Percentiles rank a stretch among this genome's conserved stretches.
Evolutionary conservation across 1,140 invertebrate genomes (phyloP).

Genomic region (Drosophila biarmipes): DNA sequence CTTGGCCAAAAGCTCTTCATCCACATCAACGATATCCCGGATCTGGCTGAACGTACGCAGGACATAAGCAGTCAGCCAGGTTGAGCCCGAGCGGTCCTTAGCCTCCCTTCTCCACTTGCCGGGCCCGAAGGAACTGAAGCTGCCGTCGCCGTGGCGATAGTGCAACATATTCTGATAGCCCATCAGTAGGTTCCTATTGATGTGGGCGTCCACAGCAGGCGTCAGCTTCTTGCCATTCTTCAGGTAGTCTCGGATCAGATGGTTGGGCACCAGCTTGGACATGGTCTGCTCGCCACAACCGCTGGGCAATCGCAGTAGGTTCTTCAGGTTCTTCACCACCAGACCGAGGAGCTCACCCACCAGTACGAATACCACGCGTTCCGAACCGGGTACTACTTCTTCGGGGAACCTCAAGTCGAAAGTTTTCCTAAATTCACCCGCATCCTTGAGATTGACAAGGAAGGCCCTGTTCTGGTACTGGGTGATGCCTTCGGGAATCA

Average conservation of each 20-base stretch:
- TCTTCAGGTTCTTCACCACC: constrained; percentile 90
- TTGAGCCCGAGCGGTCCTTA: constrained; percentile 89
- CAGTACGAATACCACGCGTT: constrained; percentile 89
- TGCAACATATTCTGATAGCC: constrained; percentile 98
- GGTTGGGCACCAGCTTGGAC: constrained; percentile 95
- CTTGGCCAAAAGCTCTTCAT: constrained; percentile 89
- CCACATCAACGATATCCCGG: constrained; percentile 91
- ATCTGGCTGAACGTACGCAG: constrained; percentile 94
- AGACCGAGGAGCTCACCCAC: constrained; percentile 92
- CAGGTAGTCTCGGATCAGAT: constrained; percentile 92
- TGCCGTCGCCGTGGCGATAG: constrained; percentile 95
- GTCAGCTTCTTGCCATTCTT: constrained; percentile 77
- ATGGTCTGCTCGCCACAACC: constrained; percentile 98
- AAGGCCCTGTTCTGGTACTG: constrained; percentile 91
- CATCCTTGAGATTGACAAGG: constrained; percentile 90
- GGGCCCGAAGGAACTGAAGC: constrained; percentile 96
- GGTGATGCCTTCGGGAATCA: constrained; percentile 92
- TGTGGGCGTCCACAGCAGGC: constrained; percentile 88
- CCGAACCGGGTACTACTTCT: constrained; percentile 89
- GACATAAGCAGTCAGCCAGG: constrained; percentile 98
- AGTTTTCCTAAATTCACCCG: constrained; percentile 85
- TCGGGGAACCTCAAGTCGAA: constrained; percentile 89
- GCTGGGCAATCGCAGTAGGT: constrained; percentile 92
- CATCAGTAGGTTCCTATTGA: constrained; percentile 91
- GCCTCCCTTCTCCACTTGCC: constrained; percentile 66